Percentiles rank a stretch among this genome's conserved stretches.
Evolutionary conservation across 2,113 vertebrate species (phyloP).

Genomic region (Elanus axillaris): DNA sequence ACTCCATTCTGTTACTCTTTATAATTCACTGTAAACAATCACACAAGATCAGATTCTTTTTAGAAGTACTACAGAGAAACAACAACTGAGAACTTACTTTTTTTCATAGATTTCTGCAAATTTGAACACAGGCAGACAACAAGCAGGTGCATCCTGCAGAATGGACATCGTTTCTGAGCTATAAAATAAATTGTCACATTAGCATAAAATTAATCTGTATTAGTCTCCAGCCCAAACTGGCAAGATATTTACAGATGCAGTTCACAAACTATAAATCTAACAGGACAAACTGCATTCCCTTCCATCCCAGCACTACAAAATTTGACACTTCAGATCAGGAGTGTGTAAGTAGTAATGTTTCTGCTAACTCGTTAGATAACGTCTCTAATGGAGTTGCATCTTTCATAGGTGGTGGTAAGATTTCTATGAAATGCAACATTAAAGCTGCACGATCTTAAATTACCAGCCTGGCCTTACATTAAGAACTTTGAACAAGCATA

Average conservation of each 20-base stretch:
- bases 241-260: background rate
- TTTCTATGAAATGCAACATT: background rate
- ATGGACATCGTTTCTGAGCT: constrained; percentile 87
- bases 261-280: background rate
- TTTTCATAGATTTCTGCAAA: constrained; percentile 96
- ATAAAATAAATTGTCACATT: constrained; percentile 19
- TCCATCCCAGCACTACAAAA: background rate
- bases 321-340: background rate
- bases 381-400: background rate
- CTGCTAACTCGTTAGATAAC: background rate
- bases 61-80: background rate
- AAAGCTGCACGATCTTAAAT: background rate
- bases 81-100: constrained; percentile 76
- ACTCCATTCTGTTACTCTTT: background rate
- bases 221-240: background rate
- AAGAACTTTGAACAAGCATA: background rate
- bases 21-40: background rate
- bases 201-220: background rate
- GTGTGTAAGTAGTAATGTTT: background rate
- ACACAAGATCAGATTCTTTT: background rate
- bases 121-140: constrained; percentile 92
- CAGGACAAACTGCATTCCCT: background rate
- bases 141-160: constrained; percentile 94
- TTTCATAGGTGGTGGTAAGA: background rate
- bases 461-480: background rate